These are phyloP conservation scores for Festucalex cinctus DNA, from an alignment of 2,113 vertebrate genomes.

Conservation along the genomic window DNA sequence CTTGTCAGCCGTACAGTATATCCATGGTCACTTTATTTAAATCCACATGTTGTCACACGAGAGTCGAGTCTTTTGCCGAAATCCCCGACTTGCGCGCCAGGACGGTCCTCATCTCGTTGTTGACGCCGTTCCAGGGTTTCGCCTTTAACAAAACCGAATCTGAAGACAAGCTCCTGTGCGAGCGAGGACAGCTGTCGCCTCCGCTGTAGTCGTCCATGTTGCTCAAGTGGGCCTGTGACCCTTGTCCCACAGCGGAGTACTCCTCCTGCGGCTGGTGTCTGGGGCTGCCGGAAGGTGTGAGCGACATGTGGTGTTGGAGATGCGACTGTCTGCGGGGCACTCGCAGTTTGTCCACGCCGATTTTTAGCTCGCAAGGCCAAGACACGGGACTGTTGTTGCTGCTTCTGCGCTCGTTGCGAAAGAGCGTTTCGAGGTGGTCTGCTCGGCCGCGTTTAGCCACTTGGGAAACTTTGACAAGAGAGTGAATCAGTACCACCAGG, in stretches of 20 bases:
- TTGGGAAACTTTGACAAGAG: conserved; percentile 69
- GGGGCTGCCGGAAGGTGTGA: conserved; percentile 57
- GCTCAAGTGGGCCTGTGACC: conserved; percentile 44
- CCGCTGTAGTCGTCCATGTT: conserved; percentile 57
- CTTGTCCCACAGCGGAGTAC: conserved; percentile 52
- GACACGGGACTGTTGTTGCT: conserved; percentile 30
- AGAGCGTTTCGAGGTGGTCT: conserved; percentile 63
- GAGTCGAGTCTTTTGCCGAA: conserved; percentile 81
- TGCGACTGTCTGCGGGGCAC: conserved; percentile 63
- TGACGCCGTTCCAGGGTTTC: conserved; percentile 78
- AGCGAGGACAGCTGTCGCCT: conserved; percentile 53
- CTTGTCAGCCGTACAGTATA: neutral
- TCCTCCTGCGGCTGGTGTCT: conserved; percentile 56
- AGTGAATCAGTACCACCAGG: conserved; percentile 71
- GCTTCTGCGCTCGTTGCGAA: conserved; percentile 71
- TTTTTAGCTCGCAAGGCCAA: conserved; percentile 60
- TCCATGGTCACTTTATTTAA: neutral
- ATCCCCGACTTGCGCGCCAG: conserved; percentile 68
- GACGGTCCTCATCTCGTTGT: conserved; percentile 79
- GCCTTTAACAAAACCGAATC: conserved; percentile 71
- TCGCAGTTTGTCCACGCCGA: conserved; percentile 54
- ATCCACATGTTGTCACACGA: conserved; percentile 74
- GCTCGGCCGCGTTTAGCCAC: conserved; percentile 35
- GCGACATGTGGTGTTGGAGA: conserved; percentile 70
- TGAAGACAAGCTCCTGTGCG: conserved; percentile 72